Base-by-base conservation (phyloP, 2,113 vertebrate genomes). In the Calonectris borealis region DNA sequence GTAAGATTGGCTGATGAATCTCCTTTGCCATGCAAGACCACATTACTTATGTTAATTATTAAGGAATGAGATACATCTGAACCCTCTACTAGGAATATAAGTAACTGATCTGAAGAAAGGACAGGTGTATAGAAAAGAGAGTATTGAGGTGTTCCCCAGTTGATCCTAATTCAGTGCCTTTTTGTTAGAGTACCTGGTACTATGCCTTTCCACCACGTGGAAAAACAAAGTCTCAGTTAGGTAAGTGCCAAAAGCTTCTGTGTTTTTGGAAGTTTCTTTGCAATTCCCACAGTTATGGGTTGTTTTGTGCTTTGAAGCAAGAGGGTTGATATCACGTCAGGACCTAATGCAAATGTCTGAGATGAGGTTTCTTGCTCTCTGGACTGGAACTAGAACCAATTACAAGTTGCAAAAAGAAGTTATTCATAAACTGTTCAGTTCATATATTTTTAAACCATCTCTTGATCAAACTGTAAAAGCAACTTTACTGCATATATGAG, bases 401-500 rank as follows among this genome's bases (percentile, higher is more conserved):
- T 75, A 66, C 20, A 73, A 81, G 24, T 11, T 86, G 60, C 64
- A 62, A 57, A 81, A 92, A 62, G 38, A 92, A 88, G 64, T 75
- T 86, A 83, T 81, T 78, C 83, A 64, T 68, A 92, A 83, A 88
- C 49, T 8, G n/a, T 66, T 92, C 22, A 40, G 79, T 86, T 96
- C 46, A 62, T 81, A 36, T 92, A 83, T 91, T 91, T 93, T 95
- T 85, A 85, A 96, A 62, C 58, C 21, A 52, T 83, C 32, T 83
- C 60, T 86, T 83, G 68, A 92, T 88, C 88, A 96, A 90, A 88
- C 52, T 44, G 22, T 81, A 93, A 94, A 48, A 83, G 26, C 58
- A 90, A 88, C 62, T 86, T 88, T 57, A 90, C 9, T 69, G 68
- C 49, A 34, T 88, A 81, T 93, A 85, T 83, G 51, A 86, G 51